Evolutionary conservation across 2,797 vertebrate species (phyloP).

Genomic region (Cyclura pinguis): DNA sequence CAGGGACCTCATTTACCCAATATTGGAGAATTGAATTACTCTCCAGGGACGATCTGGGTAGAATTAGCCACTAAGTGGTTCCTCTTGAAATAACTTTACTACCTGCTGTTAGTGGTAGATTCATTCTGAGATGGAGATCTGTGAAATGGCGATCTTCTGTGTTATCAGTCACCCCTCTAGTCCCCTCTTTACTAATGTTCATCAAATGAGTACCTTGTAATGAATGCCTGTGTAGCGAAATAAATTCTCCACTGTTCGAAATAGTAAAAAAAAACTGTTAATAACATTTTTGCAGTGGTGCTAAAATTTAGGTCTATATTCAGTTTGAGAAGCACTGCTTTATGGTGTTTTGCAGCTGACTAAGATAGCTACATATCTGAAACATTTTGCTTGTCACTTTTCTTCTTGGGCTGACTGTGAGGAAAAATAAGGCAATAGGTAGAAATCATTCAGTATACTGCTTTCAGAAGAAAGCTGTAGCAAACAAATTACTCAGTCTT

Average conservation of each 20-base stretch:
- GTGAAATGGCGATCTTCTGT: neutral
- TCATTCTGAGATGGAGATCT: neutral
- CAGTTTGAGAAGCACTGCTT: neutral
- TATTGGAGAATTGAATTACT: too few species aligned
- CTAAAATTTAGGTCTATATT: neutral
- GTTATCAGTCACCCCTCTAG: neutral
- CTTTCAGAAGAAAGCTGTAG: neutral
- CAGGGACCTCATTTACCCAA: too few species aligned
- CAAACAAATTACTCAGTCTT: neutral
- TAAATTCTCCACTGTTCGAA: neutral
- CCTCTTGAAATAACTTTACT: neutral
- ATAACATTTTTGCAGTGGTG: constrained; percentile 2
- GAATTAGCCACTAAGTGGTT: neutral
- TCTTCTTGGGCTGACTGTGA: neutral
- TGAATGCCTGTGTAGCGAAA: neutral
- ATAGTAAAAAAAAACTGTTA: constrained; percentile 3
- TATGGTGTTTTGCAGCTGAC: too few species aligned
- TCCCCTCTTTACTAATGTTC: neutral
- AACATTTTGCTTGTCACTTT: neutral
- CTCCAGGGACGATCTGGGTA: neutral
- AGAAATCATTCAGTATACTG: neutral
- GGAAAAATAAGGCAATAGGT: neutral
- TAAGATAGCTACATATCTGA: neutral
- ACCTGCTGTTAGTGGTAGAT: neutral
- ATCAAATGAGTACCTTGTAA: neutral